These are phyloP conservation scores for Bettongia penicillata DNA, from an alignment of 2,113 vertebrate species.

Conservation along the genomic window DNA sequence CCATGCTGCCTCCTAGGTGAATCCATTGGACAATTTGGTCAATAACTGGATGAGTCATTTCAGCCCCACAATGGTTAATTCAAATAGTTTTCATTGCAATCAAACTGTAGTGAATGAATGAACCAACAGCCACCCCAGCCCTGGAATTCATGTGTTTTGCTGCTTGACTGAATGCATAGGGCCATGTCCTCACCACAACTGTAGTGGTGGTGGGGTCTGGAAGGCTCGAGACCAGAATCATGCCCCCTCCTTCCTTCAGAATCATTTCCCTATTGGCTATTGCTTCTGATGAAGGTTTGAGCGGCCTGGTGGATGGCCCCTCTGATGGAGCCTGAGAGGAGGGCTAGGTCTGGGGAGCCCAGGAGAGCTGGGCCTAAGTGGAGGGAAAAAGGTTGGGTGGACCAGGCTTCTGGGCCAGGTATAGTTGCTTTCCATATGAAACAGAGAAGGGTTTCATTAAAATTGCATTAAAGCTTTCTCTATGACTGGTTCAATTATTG, in stretches of 20 bases:
- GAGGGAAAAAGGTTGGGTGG: neutral
- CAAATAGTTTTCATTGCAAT: neutral
- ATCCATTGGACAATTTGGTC: neutral
- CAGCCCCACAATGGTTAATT: neutral
- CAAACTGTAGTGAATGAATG: neutral
- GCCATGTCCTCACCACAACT: neutral
- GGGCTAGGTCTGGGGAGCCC: neutral
- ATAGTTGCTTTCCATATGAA: slow-evolving; percentile 48
- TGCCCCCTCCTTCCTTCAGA: neutral
- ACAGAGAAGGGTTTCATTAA: slow-evolving; percentile 54
- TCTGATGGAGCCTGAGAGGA: neutral
- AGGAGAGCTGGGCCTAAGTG: neutral
- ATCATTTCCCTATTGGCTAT: neutral
- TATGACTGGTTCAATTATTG: slow-evolving; percentile 14
- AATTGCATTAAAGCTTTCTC: slow-evolving; percentile 60
- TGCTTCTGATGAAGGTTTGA: neutral
- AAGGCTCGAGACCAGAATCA: neutral
- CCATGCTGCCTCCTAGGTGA: neutral
- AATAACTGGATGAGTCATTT: neutral
- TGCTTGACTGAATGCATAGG: neutral
- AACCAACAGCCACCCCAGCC: neutral
- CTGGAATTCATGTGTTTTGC: neutral
- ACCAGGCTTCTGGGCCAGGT: neutral
- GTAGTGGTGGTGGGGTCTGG: neutral
- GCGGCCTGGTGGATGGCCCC: neutral